phyloP scores from a whole-genome alignment of 37 sponge, comb jelly and placozoan genomes.

The Agelas oroides region DNA sequence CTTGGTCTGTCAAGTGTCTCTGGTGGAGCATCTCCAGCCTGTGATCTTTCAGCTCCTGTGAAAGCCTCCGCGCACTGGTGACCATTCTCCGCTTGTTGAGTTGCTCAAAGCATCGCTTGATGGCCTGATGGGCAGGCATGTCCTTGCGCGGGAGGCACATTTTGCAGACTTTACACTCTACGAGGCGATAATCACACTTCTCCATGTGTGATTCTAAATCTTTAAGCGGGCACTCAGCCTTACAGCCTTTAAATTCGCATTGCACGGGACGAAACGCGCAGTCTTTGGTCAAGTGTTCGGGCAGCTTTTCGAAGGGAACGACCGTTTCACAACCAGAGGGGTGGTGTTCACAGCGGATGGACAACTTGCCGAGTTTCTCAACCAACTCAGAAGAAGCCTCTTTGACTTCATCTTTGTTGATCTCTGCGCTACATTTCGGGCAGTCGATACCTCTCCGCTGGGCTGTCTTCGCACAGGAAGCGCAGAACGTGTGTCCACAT shows the following conservation, averaged over 20 bases:
- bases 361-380: conserved; percentile 27
- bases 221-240: neutral
- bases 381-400: conserved; percentile 7
- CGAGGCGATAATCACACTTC: conserved; percentile 59
- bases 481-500: conserved; percentile 58
- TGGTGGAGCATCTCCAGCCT: conserved; percentile 49
- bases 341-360: conserved; percentile 38
- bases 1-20: conserved; percentile 71
- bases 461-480: neutral
- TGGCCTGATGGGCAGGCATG: conserved; percentile 71
- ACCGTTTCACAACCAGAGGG: conserved; percentile 38
- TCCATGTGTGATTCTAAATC: conserved; percentile 49
- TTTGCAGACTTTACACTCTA: conserved; percentile 60
- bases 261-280: conserved; percentile 25
- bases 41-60: conserved; percentile 47
- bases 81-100: conserved; percentile 64
- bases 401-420: neutral
- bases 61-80: conserved; percentile 51
- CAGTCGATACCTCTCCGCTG: conserved; percentile 5
- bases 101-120: conserved; percentile 72
- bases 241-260: conserved; percentile 60
- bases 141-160: conserved; percentile 30
- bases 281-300: conserved; percentile 12
- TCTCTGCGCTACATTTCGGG: neutral
- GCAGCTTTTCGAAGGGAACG: neutral